phyloP scores from a whole-genome alignment of 2,888 invertebrate genomes.

The Perizoma affinitatum region DNA sequence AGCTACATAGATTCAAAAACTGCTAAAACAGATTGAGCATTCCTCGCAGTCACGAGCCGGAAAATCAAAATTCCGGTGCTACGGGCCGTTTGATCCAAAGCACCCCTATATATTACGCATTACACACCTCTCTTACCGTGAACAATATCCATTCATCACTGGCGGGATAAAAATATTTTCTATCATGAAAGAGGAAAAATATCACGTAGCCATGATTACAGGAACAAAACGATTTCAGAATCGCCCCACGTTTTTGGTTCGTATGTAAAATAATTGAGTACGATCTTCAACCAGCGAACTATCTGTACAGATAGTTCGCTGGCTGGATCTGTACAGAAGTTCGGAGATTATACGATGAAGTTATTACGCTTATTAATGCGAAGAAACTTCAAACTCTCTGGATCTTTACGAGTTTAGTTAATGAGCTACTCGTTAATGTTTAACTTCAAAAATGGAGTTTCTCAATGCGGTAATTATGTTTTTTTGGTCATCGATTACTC shows the following conservation, averaged over 20 bases:
- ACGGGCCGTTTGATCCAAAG: constrained; percentile 44
- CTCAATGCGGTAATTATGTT: too few species aligned
- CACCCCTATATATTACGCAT: constrained; percentile 42
- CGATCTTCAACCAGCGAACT: too few species aligned
- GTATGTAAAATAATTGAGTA: constrained; percentile 22
- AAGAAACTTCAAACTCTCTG: constrained; percentile 10
- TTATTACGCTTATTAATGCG: constrained; percentile 28
- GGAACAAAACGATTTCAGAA: constrained; percentile 36
- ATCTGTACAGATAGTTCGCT: too few species aligned
- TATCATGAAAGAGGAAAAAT: constrained; percentile 51
- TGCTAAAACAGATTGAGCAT: constrained; percentile 25
- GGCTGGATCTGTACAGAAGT: too few species aligned
- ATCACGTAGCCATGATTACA: constrained; percentile 49
- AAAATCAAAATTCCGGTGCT: constrained; percentile 53
- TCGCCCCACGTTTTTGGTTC: constrained; percentile 11
- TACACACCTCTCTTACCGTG: constrained; percentile 49
- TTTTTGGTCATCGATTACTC: too few species aligned
- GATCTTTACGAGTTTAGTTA: constrained; percentile 10
- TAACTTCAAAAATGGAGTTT: not conserved
- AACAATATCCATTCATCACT: constrained; percentile 59
- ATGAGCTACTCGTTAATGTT: constrained; percentile 12
- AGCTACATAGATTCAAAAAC: constrained; percentile 9
- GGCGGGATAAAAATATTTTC: constrained; percentile 48
- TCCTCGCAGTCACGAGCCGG: constrained; percentile 39
- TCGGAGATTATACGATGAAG: too few species aligned